Evolutionary conservation across 2,888 invertebrate genomes (phyloP).

Genomic region (Notocelia uddmanniana): DNA sequence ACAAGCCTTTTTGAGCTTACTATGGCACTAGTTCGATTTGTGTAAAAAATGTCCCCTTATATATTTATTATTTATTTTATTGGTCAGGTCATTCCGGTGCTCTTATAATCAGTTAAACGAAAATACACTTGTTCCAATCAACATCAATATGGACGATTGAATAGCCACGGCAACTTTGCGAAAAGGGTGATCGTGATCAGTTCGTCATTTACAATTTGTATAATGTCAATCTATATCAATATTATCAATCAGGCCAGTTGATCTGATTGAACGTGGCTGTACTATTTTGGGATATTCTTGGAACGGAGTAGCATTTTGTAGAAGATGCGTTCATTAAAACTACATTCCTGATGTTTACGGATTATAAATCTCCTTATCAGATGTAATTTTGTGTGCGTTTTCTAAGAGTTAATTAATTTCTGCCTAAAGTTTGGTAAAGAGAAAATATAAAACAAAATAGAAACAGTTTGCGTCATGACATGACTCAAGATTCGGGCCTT

Average conservation of each 20-base stretch:
- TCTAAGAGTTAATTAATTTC: slow-evolving; percentile 17
- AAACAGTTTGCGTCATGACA: neutral
- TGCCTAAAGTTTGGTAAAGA: neutral
- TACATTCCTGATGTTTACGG: slow-evolving; percentile 12
- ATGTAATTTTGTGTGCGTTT: slow-evolving; percentile 16
- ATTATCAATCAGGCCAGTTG: slow-evolving; percentile 28
- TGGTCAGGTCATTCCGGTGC: slow-evolving; percentile 15
- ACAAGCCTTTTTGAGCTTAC: no score
- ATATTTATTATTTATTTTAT: no score
- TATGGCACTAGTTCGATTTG: no score
- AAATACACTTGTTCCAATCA: slow-evolving; percentile 68
- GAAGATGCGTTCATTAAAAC: slow-evolving; percentile 19
- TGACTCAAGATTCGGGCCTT: neutral
- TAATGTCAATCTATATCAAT: slow-evolving; percentile 82
- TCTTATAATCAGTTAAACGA: slow-evolving; percentile 27
- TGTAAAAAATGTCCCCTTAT: no score
- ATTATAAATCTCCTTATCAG: slow-evolving; percentile 38
- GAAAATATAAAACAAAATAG: neutral
- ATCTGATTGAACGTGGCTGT: slow-evolving; percentile 23
- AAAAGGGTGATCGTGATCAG: slow-evolving; percentile 79
- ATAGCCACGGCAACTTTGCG: slow-evolving; percentile 56
- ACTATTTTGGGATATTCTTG: slow-evolving; percentile 32
- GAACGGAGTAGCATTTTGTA: slow-evolving; percentile 25
- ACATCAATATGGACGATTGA: slow-evolving; percentile 63
- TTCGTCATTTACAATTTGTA: slow-evolving; percentile 83